Evolutionary conservation across 2,888 invertebrate species (phyloP), one percentile per base, ranked within the genome.

Genomic region (Zhengitettix transpicula): DNA sequence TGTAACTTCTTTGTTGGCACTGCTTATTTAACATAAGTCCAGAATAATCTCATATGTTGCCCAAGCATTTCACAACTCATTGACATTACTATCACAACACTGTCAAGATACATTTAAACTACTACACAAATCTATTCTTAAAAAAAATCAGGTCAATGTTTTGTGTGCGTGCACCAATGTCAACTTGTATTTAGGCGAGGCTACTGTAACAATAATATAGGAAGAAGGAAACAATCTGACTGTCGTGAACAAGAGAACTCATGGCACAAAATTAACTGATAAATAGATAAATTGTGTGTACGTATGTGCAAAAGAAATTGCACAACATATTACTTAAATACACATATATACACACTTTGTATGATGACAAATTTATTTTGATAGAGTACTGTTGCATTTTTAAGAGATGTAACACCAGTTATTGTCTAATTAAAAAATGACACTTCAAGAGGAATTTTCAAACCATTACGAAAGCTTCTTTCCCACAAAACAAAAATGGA

Each of bases 381-480:
- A 42, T 41, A 56, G 15, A n/a, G 42, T 56, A 42, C 42, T 42
- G 42, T 56, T 53, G 42, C 42, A 41, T 17, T 14, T 56, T 56
- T 40, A 40, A 42, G 28, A 52, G 40, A n/a, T 15, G 10, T 58
- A 53, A 53, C 53, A 58, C 47, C 15, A 52, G 40, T 40, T 17
- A 51, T 53, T 53, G 52, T 17, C 53, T 40, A 40, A 52, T 52
- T 41, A 40, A 52, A 15, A 53, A 40, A 58, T 28, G 47, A 52
- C 56, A 58, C 52, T 60, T 57, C 56, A 59, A 58, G 61, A 61
- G 64, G 56, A 64, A 61, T 55, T 61, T 61, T 72, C 69, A 92
- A 76, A 92, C 92, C 92, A 92, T 93, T 70, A 93, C 92, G 71
- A 92, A 89, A 67, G 94, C 94, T 74, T 94, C 92, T 74, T 92